Conservation (phyloP, 2,888 invertebrate genomes). For the Philopedon plagiatum region DNA sequence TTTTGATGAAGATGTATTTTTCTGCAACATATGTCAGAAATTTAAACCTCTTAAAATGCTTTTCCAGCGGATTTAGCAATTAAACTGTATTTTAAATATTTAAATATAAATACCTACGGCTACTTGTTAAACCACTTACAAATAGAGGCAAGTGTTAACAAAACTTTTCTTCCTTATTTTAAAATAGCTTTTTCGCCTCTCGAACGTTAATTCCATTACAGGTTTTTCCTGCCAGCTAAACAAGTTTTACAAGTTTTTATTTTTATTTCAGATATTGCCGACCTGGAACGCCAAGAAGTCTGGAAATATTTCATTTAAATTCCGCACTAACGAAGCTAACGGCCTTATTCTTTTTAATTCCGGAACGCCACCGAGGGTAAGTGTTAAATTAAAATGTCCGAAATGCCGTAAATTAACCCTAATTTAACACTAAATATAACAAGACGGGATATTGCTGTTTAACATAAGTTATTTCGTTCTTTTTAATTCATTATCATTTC, state of each 20-base stretch:
- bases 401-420: conserved; percentile 18
- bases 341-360: conserved; percentile 95
- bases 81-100: no score
- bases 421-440: conserved; percentile 24
- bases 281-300: conserved; percentile 93
- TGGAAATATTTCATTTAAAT: conserved; percentile 93
- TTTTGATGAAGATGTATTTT: no score
- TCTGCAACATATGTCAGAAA: no score
- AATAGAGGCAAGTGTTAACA: not conserved
- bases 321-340: conserved; percentile 95
- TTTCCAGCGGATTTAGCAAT: no score
- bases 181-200: conserved; percentile 10
- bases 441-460: conserved; percentile 15
- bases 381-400: conserved; percentile 61
- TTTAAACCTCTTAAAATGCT: no score
- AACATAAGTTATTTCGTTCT: conserved; percentile 11
- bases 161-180: not conserved
- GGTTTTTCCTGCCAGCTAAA: conserved; percentile 4
- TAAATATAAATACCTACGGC: no score
- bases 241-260: conserved; percentile 23
- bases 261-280: conserved; percentile 79
- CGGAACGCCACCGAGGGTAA: conserved; percentile 84
- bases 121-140: not conserved
- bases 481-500: not conserved
- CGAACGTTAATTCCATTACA: conserved; percentile 19